Evolutionary conservation across 2,888 invertebrate genomes (phyloP), one percentile per base, ranked within the genome.

Genomic region (Beris morrisii): DNA sequence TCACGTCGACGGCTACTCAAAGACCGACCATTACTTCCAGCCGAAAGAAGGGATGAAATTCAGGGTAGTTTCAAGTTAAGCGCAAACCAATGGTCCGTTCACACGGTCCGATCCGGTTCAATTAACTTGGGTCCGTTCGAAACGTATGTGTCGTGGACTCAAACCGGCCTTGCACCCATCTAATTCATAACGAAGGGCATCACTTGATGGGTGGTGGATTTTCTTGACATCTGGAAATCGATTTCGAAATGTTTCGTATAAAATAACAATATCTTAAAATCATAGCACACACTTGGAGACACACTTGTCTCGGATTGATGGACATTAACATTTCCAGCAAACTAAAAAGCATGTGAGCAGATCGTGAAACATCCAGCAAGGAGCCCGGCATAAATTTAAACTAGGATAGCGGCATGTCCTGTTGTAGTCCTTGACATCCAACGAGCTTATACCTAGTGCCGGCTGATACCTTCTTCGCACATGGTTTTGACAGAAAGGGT

Each of bases 401-500:
- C 67, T 56, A 44, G 57, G 38, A 54, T 61, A 52, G 48, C 43
- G 64, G 22, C 56, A n/a, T 52, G 50, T 61, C 52, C 44, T 50
- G 43, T 38, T 7, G 61, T 61, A 44, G 45, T 58, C 22, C 58
- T 58, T 45, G 12, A 3, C 15, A 12, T 53, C 15, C 6, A 45
- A 11, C 28, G 48, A n/a, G 13, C 15, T 11, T 12, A 38, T 57
- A 13, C 13, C 7, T 38, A 15, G 52, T 22, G 15, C 38, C 38
- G 32, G 61, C 38, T 38, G 32, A 61, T 38, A 52, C 61, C 61
- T 50, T 52, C 52, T 38, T 55, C 55, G 48, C 69, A 69, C 61
- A 67, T 69, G 66, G 64, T 69, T 65, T 61, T 69, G 69, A 69
- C 69, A 61, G 55, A 58, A 69, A 69, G 66, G 67, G 61, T 67